phyloP scores from a whole-genome alignment of 2,888 invertebrate species.

The Barypeithes pellucidus region DNA sequence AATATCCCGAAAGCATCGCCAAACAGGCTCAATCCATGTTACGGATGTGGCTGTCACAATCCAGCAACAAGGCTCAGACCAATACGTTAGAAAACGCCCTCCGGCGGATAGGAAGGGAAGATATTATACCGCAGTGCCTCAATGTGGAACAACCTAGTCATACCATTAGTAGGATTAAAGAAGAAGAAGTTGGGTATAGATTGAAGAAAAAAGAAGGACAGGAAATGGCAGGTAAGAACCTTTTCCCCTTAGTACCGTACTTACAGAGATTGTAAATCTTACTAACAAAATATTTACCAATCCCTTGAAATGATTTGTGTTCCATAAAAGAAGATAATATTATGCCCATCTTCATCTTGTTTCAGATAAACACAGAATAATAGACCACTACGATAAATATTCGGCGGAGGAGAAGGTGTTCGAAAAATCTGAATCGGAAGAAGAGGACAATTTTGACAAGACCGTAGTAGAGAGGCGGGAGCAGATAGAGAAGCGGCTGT shows the following conservation, averaged over 20 bases:
- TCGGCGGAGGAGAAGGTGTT: slow-evolving; percentile 84
- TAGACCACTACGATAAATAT: slow-evolving; percentile 80
- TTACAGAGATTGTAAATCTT: too few relatives aligned
- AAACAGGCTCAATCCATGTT: slow-evolving; percentile 84
- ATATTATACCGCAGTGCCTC: slow-evolving; percentile 91
- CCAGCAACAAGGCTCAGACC: slow-evolving; percentile 71
- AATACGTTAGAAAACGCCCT: slow-evolving; percentile 86
- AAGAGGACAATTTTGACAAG: slow-evolving; percentile 78
- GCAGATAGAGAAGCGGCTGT: slow-evolving; percentile 83
- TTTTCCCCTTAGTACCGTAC: too few relatives aligned
- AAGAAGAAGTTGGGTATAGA: slow-evolving; percentile 72
- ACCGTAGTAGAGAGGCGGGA: slow-evolving; percentile 85
- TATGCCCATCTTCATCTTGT: too few relatives aligned
- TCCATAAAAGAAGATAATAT: too few relatives aligned
- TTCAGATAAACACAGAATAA: slow-evolving; percentile 49
- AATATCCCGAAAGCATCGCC: slow-evolving; percentile 82
- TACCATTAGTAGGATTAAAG: slow-evolving; percentile 64
- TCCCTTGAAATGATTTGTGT: too few relatives aligned
- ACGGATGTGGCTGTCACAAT: slow-evolving; percentile 74
- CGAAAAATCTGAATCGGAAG: slow-evolving; percentile 76
- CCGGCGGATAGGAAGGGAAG: slow-evolving; percentile 89
- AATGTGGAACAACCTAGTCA: slow-evolving; percentile 75
- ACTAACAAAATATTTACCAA: too few relatives aligned
- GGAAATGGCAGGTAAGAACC: slow-evolving; percentile 40
- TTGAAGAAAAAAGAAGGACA: slow-evolving; percentile 64